Evolutionary conservation across 2,888 invertebrate species (phyloP), one percentile per base, ranked within the genome.

Genomic region (Entomobrya multifasciata): DNA sequence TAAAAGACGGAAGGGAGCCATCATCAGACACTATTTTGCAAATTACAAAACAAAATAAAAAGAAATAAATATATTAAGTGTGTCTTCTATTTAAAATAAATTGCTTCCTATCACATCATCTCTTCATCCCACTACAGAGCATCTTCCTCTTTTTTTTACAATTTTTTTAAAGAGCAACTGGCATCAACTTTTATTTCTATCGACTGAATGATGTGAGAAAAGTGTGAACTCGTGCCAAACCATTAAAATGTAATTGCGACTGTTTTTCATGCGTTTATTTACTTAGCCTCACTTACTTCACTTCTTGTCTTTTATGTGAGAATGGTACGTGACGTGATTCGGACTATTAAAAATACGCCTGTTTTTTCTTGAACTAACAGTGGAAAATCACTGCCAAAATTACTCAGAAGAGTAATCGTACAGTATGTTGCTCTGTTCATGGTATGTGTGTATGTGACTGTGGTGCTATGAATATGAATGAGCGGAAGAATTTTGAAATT

Each of bases 361-460:
- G 72, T 74, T 79, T 80, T 74, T 74, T 80, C 80, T 74, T 62
- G 76, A 65, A 62, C 65, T 65, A 85, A 30, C 86, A 86, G 67
- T 86, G 86, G 86, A 86, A 86, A 86, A 86, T 86, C 80, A 86
- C 86, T 74, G 82, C 49, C 41, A 74, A 17, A 60, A 84, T 27
- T 25, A 22, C 27, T 5, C n/a, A n/a, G 44, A 57, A 47, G 60
- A 60, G 41, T 52, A 22, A 60, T 17, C 22, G 60, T 74, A 6
- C 36, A n/a, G n/a, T n/a, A n/a, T n/a, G n/a, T n/a, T n/a, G n/a
- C n/a, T n/a, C n/a, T n/a, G n/a, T n/a, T n/a, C n/a, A n/a, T n/a
- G n/a, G n/a, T n/a, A n/a, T n/a, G n/a, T n/a, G n/a, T n/a, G n/a
- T n/a, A n/a, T n/a, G n/a, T n/a, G n/a, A n/a, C n/a, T n/a, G 74